A percentile compares a stretch with the other conserved stretches of the same genome.
Evolutionary conservation across 2,797 vertebrate species (phyloP).

Genomic region (Thaleichthys pacificus): DNA sequence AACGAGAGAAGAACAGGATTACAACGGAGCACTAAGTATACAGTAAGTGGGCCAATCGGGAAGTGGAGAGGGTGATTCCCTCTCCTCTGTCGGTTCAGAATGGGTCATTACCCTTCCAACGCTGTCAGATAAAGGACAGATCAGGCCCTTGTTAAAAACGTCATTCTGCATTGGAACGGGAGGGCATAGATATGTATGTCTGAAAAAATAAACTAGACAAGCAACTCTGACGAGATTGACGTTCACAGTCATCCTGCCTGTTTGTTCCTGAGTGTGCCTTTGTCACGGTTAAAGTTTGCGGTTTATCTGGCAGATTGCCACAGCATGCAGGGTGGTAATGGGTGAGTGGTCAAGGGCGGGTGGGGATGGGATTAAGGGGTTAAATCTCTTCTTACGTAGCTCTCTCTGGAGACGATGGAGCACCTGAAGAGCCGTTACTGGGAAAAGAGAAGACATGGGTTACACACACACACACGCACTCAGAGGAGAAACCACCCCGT

Average conservation of each 20-base stretch:
- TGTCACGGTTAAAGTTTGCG: constrained; percentile 19
- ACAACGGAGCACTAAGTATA: constrained; percentile 35
- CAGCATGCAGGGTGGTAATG: constrained; percentile 47
- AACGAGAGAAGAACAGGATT: constrained; percentile 76
- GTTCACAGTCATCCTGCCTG: neutral
- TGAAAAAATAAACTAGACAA: neutral
- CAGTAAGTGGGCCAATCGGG: constrained; percentile 36
- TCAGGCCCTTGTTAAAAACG: constrained; percentile 1
- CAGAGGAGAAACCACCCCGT: neutral
- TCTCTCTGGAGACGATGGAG: constrained; percentile 65
- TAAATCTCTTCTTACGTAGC: constrained; percentile 67
- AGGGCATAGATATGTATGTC: no score
- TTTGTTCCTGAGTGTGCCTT: constrained; percentile 4
- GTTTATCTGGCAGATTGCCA: constrained; percentile 51
- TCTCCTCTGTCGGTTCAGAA: neutral
- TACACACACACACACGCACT: neutral
- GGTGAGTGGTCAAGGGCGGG: constrained; percentile 3
- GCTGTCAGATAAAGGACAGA: constrained; percentile 22
- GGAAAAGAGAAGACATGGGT: constrained; percentile 44
- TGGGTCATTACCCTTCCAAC: constrained; percentile 12
- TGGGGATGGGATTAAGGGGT: constrained; percentile 21
- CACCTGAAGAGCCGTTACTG: constrained; percentile 69
- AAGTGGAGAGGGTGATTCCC: constrained; percentile 32
- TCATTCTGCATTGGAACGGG: neutral
- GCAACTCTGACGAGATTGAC: no score